Conservation (phyloP, 1,140 invertebrate species). For the Drosophila grimshawi region DNA sequence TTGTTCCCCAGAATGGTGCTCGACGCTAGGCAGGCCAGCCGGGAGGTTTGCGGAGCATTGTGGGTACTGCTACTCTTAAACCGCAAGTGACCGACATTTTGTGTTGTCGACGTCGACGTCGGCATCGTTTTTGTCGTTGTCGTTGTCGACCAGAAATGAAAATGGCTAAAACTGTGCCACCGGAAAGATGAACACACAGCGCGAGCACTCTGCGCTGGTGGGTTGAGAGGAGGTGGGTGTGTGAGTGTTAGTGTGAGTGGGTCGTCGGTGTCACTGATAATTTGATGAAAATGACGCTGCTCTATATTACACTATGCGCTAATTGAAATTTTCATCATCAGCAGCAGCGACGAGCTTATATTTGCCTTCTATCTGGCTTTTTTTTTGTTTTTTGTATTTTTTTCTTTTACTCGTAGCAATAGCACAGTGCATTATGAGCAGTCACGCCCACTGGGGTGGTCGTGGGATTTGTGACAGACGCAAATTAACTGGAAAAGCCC, state of each 20-base stretch:
- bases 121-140: constrained; percentile 4
- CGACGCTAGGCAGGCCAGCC: background rate
- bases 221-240: background rate
- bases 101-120: constrained; percentile 36
- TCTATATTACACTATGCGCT: constrained; percentile 75
- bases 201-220: constrained; percentile 12
- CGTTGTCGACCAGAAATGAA: constrained; percentile 74
- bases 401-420: constrained; percentile 13
- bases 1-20: constrained; percentile 37
- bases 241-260: constrained; percentile 14
- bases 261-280: constrained; percentile 71
- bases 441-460: constrained; percentile 10
- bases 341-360: background rate
- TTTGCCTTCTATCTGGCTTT: background rate
- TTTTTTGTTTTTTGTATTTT: constrained; percentile 7
- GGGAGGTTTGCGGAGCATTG: background rate
- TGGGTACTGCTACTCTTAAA: constrained; percentile 47
- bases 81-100: constrained; percentile 82
- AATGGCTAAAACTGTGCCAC: constrained; percentile 74
- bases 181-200: constrained; percentile 70
- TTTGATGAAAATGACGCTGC: constrained; percentile 80
- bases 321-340: constrained; percentile 77
- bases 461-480: background rate
- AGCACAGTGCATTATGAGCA: constrained; percentile 16
- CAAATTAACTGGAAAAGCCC: background rate